Evolutionary conservation across 2,113 vertebrate genomes (phyloP).

Genomic region (Toxostoma redivivum): DNA sequence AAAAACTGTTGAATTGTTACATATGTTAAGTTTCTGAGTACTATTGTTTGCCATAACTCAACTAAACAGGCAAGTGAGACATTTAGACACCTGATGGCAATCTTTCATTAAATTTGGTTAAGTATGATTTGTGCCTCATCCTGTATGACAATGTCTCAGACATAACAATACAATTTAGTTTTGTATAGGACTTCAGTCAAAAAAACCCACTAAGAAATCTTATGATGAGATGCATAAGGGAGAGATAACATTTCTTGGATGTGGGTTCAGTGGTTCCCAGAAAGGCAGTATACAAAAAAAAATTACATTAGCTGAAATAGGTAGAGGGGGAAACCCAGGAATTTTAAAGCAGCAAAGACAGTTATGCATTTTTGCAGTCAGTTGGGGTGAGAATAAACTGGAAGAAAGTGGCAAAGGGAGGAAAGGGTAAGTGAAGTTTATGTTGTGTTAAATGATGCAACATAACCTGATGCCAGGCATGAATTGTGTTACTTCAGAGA

Average conservation of each 20-base stretch:
- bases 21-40: neutral
- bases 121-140: slow-evolving; percentile 35
- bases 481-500: slow-evolving; percentile 48
- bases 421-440: slow-evolving; percentile 49
- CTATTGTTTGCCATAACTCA: slow-evolving; percentile 14
- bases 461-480: slow-evolving; percentile 58
- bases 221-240: neutral
- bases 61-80: slow-evolving; percentile 43
- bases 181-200: neutral
- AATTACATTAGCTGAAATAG: neutral
- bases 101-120: slow-evolving; percentile 73
- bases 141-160: neutral
- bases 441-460: slow-evolving; percentile 64
- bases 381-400: neutral
- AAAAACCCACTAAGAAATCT: neutral
- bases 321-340: neutral
- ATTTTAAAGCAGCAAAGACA: slow-evolving; percentile 6
- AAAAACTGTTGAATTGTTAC: slow-evolving; percentile 11
- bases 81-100: slow-evolving; percentile 76
- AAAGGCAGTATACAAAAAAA: neutral
- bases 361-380: slow-evolving; percentile 14
- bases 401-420: slow-evolving; percentile 17
- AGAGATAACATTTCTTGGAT: neutral
- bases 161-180: neutral
- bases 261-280: neutral